A percentile compares a stretch with the other conserved stretches of the same genome.
Conservation (phyloP, 2,113 vertebrate genomes). For the Sinocyclocheilus anshuiensis region DNA sequence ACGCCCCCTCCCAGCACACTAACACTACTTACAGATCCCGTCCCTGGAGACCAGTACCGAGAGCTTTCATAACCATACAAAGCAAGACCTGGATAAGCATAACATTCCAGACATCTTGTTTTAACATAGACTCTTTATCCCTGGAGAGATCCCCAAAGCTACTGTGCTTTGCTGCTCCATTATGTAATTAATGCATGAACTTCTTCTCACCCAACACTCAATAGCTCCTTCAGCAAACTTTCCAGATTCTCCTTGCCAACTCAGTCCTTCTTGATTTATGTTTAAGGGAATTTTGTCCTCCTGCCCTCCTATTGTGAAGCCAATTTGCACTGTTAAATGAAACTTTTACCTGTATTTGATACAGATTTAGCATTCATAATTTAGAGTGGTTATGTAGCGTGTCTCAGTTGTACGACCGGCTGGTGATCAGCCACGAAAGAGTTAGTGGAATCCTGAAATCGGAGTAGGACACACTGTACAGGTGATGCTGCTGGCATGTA, state of each 20-base stretch:
- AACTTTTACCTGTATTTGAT: slow-evolving; percentile 4
- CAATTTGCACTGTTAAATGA: too few relatives aligned
- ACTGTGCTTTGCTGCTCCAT: slow-evolving; percentile 11
- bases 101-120: slow-evolving; percentile 62
- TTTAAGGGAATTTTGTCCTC: not conserved
- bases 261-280: not conserved
- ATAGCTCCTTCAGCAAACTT: slow-evolving; percentile 32
- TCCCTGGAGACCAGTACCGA: slow-evolving; percentile 41
- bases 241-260: not conserved
- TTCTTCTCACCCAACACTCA: slow-evolving; percentile 31
- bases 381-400: too few relatives aligned
- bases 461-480: too few relatives aligned
- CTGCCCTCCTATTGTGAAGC: not conserved
- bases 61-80: slow-evolving; percentile 71
- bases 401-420: too few relatives aligned
- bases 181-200: slow-evolving; percentile 49
- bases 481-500: too few relatives aligned
- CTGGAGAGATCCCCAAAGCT: slow-evolving; percentile 36
- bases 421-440: too few relatives aligned
- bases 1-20: not conserved
- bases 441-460: too few relatives aligned
- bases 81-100: slow-evolving; percentile 70
- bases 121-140: slow-evolving; percentile 45
- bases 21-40: slow-evolving; percentile 22
- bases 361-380: slow-evolving; percentile 7